phyloP scores from a whole-genome alignment of 1,140 invertebrate species.

The Musca domestica region DNA sequence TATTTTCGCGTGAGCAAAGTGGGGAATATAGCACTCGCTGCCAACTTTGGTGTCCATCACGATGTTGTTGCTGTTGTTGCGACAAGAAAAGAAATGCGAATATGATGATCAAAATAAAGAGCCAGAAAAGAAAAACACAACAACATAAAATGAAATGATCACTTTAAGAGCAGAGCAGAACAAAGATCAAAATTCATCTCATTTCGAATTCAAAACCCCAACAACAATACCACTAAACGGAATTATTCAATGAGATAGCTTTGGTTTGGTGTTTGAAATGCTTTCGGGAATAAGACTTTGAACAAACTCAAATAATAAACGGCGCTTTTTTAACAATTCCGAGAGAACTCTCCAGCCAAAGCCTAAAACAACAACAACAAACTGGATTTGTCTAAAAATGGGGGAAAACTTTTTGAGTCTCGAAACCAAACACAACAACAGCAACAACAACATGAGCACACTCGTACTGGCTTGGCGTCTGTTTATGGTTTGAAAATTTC shows the following conservation, averaged over 20 bases:
- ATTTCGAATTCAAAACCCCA: neutral
- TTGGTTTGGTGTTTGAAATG: too few species aligned
- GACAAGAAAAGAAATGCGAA: too few species aligned
- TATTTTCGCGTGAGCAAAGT: too few species aligned
- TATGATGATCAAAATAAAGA: too few species aligned
- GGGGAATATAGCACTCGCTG: too few species aligned
- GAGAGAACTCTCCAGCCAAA: neutral
- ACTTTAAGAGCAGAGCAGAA: neutral
- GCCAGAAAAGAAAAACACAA: neutral
- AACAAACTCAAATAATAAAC: too few species aligned
- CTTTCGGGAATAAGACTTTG: too few species aligned
- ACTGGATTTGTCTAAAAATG: constrained; percentile 16
- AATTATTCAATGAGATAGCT: neutral
- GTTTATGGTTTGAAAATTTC: constrained; percentile 13
- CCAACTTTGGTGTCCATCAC: too few species aligned
- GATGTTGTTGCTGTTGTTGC: too few species aligned
- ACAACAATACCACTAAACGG: neutral
- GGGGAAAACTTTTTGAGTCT: constrained; percentile 8
- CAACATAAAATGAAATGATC: neutral
- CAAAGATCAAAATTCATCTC: neutral
- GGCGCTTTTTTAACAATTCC: too few species aligned
- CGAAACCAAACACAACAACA: neutral
- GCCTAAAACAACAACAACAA: neutral
- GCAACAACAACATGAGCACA: too few species aligned
- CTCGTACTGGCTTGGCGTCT: neutral